Base-by-base conservation (phyloP, 2,888 invertebrate genomes). In the Agriotes lineatus region DNA sequence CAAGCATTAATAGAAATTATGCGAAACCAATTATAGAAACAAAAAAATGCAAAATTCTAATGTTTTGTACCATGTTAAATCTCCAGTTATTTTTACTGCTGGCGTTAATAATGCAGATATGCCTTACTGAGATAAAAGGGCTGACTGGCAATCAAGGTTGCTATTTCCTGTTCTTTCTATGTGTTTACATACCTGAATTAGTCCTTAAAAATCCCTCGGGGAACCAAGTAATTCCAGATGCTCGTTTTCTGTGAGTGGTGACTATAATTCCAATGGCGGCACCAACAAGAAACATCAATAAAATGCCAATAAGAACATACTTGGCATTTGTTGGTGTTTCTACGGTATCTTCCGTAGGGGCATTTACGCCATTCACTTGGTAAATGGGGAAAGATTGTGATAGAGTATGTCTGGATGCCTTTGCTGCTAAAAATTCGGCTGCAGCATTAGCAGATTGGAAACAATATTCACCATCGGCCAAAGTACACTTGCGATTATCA, bases 171-270 rank as follows among this genome's bases (percentile, higher is more conserved):
- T n/a, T n/a, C n/a, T n/a, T n/a, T n/a, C n/a, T n/a, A n/a, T n/a
- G n/a, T n/a, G n/a, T n/a, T n/a, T n/a, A n/a, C n/a, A n/a, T n/a
- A n/a, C 90, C 90, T 3, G 90, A 90, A 66, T 89, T 92, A 0
- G 91, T 90, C 0, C 90, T 85, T 2, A 96, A 89, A 80, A 97
- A 97, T 35, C 84, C 97, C 85, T 98, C 97, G 0, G 98, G 98
- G 87, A 97, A 97, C 98, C 98, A 98, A 0, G 97, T 97, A 37
- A 96, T 93, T 0, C 96, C 97, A 0, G 93, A 92, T 0, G 95
- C 95, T 2, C 95, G 90, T 83, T 96, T 97, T 7, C 95, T 87
- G 74, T 96, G 93, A 0, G 94, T 92, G 0, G 94, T 93, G 0
- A 96, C 91, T 7, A 97, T 84, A 0, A 96, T 93, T 9, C 94